phyloP scores from a whole-genome alignment of 2,888 invertebrate genomes.

The Lumbricus terrestris region DNA sequence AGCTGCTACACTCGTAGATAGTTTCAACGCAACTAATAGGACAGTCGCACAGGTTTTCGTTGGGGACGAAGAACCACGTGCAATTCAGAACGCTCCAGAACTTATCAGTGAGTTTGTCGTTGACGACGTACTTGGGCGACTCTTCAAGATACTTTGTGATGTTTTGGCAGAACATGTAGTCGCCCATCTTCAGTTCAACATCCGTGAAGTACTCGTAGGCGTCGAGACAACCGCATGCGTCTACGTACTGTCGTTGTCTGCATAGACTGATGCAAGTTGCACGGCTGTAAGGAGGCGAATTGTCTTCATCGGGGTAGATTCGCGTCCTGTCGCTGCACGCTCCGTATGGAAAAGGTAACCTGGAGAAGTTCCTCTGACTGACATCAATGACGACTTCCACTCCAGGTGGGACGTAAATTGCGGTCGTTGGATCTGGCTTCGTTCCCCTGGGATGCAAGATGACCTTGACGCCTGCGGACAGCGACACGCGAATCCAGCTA shows the following conservation, averaged over 20 bases:
- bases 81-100: neutral
- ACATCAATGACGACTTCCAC: neutral
- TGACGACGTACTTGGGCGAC: neutral
- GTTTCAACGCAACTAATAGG: neutral
- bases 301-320: neutral
- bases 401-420: neutral
- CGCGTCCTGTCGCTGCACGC: too few species aligned
- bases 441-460: neutral
- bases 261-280: neutral
- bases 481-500: neutral
- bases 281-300: neutral
- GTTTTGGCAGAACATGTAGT: neutral
- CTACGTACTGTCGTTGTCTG: neutral
- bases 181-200: neutral
- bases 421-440: neutral
- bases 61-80: neutral
- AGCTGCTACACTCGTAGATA: neutral
- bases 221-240: slow-evolving; percentile 12
- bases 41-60: neutral
- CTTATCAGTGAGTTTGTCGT: neutral
- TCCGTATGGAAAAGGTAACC: neutral
- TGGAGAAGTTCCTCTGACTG: neutral
- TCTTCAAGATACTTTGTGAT: neutral
- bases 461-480: neutral
- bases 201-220: neutral